Evolutionary conservation across 2,888 invertebrate genomes (phyloP).

Genomic region (Saturnia japonica): DNA sequence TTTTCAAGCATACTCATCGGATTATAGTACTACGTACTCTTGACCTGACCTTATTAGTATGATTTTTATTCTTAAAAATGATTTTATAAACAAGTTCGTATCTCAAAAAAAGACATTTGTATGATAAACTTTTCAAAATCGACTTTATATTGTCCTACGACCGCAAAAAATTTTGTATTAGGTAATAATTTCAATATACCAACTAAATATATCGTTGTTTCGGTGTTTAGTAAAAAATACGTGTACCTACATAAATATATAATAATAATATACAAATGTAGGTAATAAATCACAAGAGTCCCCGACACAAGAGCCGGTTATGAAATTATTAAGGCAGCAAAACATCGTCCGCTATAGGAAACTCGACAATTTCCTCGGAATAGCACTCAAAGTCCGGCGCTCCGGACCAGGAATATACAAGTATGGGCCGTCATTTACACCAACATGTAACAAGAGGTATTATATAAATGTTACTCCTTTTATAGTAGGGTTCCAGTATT

Average conservation of each 20-base stretch:
- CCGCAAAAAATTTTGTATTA: neutral
- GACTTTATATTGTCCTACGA: neutral
- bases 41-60: too few species aligned
- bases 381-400: conserved; percentile 22
- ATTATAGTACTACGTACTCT: too few species aligned
- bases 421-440: conserved; percentile 12
- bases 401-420: conserved; percentile 14
- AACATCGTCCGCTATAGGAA: conserved; percentile 26
- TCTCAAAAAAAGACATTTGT: too few species aligned
- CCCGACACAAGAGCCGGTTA: conserved; percentile 17
- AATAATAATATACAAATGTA: conserved; percentile 8
- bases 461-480: neutral
- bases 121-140: neutral
- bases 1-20: too few species aligned
- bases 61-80: too few species aligned
- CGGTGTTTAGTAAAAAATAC: neutral
- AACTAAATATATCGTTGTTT: neutral
- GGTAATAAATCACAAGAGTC: conserved; percentile 21
- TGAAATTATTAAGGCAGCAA: conserved; percentile 25
- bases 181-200: neutral
- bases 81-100: too few species aligned
- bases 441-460: neutral
- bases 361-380: conserved; percentile 34
- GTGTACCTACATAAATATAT: conserved; percentile 17
- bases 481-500: too few species aligned